These are phyloP conservation scores for Calyptomena viridis DNA, from an alignment of 2,113 vertebrate species.

Conservation along the genomic window DNA sequence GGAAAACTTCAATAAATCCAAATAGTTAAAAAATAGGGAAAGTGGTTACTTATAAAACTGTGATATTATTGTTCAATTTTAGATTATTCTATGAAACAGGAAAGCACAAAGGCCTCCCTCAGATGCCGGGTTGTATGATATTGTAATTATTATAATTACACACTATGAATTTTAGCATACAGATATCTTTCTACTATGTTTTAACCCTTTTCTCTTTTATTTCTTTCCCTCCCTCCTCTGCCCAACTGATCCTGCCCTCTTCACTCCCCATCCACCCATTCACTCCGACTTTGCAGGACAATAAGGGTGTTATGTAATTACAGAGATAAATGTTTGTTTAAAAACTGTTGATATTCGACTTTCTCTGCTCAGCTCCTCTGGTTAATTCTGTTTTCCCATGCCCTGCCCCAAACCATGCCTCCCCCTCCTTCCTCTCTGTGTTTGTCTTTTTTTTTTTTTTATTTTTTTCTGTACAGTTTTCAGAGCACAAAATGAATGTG, in stretches of 20 bases:
- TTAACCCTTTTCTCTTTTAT: constrained; percentile 69
- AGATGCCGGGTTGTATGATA: constrained; percentile 87
- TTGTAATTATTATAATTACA: constrained; percentile 92
- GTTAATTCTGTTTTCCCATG: constrained; percentile 39
- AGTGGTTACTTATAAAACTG: constrained; percentile 62
- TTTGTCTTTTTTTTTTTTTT: constrained; percentile 47
- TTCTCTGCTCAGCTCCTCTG: constrained; percentile 35
- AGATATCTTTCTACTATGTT: constrained; percentile 91
- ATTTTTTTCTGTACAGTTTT: constrained; percentile 87
- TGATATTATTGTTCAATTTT: constrained; percentile 73
- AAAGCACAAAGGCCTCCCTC: constrained; percentile 90
- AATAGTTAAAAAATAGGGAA: constrained; percentile 21
- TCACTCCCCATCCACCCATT: not conserved
- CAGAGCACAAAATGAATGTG: constrained; percentile 97
- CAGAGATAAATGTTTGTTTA: constrained; percentile 85
- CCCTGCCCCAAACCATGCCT: constrained; percentile 28
- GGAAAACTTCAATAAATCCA: not conserved
- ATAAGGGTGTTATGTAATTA: constrained; percentile 84
- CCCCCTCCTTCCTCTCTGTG: constrained; percentile 7
- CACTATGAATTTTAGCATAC: constrained; percentile 89
- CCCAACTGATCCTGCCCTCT: not conserved
- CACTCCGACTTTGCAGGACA: constrained; percentile 72
- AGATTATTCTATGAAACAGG: constrained; percentile 71
- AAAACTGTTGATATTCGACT: constrained; percentile 79
- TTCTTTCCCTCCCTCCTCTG: not conserved